Evolutionary conservation across 2,888 invertebrate species (phyloP).

Genomic region (Campaea margaritaria): DNA sequence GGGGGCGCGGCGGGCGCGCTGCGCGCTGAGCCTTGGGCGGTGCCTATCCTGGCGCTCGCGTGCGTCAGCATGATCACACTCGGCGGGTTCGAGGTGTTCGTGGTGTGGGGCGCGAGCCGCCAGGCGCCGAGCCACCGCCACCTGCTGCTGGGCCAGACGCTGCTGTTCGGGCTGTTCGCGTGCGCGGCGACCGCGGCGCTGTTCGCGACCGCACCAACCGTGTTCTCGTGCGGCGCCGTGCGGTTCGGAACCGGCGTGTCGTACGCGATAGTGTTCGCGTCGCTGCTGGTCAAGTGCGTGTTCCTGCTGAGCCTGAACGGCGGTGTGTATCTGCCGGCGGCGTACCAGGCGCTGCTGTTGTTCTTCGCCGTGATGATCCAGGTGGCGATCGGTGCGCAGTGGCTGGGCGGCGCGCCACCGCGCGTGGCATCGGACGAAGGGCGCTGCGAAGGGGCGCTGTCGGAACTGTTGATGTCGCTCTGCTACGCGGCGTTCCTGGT

Average conservation of each 20-base stretch:
- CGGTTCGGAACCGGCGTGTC: constrained; percentile 93
- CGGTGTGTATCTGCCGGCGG: constrained; percentile 95
- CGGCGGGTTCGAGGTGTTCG: constrained; percentile 94
- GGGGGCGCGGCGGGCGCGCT: constrained; percentile 72
- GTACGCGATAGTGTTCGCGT: constrained; percentile 94
- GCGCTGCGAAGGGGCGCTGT: constrained; percentile 88
- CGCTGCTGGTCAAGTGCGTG: constrained; percentile 96
- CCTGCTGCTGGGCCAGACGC: constrained; percentile 94
- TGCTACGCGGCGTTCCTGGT: constrained; percentile 94
- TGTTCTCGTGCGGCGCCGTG: constrained; percentile 92
- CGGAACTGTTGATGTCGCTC: constrained; percentile 90
- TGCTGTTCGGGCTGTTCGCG: constrained; percentile 92
- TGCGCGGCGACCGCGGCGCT: constrained; percentile 92
- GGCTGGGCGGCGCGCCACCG: constrained; percentile 93
- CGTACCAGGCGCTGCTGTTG: constrained; percentile 95
- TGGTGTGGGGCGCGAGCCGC: constrained; percentile 91
- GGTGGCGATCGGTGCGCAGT: constrained; percentile 93
- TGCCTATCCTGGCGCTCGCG: constrained; percentile 94
- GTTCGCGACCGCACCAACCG: constrained; percentile 91
- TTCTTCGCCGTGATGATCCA: constrained; percentile 96
- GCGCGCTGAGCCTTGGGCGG: constrained; percentile 94
- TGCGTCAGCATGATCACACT: constrained; percentile 94
- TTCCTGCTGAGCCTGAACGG: constrained; percentile 96
- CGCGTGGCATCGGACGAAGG: constrained; percentile 62
- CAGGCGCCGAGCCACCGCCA: constrained; percentile 94